Conservation (phyloP, 2,888 invertebrate species). For the Notodonta ziczac region DNA sequence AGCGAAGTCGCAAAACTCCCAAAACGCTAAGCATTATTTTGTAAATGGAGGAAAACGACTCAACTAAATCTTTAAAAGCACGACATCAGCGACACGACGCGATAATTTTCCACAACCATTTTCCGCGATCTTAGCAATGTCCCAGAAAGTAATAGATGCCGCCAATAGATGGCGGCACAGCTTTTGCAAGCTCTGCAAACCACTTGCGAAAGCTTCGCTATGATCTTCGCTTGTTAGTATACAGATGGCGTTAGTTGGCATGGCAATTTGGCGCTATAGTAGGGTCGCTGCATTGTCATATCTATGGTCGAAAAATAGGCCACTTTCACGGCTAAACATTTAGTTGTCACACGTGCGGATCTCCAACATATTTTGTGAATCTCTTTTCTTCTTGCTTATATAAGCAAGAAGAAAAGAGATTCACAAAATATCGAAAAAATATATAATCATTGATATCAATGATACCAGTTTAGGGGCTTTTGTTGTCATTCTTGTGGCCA, state of each 20-base stretch:
- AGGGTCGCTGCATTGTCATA: too few relatives aligned
- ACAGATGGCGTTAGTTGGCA: constrained; percentile 3
- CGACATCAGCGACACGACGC: constrained; percentile 24
- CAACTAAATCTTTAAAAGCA: background rate
- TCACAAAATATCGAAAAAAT: too few relatives aligned
- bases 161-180: constrained; percentile 32
- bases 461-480: too few relatives aligned
- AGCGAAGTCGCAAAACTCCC: background rate
- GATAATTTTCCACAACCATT: constrained; percentile 13
- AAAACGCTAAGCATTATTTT: constrained; percentile 15
- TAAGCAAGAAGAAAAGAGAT: too few relatives aligned
- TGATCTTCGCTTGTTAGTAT: background rate
- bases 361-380: too few relatives aligned
- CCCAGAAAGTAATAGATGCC: constrained; percentile 12
- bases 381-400: too few relatives aligned
- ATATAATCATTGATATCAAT: too few relatives aligned
- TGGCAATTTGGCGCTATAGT: too few relatives aligned
- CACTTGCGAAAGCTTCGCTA: background rate
- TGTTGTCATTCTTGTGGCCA: too few relatives aligned
- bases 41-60: constrained; percentile 10
- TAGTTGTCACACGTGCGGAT: too few relatives aligned
- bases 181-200: background rate
- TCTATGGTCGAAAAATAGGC: too few relatives aligned
- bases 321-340: too few relatives aligned
- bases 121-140: constrained; percentile 9